A percentile compares a stretch with the other conserved stretches of the same genome.
Evolutionary conservation across 2,113 vertebrate genomes (phyloP).

Genomic region (Malaclemys terrapin): DNA sequence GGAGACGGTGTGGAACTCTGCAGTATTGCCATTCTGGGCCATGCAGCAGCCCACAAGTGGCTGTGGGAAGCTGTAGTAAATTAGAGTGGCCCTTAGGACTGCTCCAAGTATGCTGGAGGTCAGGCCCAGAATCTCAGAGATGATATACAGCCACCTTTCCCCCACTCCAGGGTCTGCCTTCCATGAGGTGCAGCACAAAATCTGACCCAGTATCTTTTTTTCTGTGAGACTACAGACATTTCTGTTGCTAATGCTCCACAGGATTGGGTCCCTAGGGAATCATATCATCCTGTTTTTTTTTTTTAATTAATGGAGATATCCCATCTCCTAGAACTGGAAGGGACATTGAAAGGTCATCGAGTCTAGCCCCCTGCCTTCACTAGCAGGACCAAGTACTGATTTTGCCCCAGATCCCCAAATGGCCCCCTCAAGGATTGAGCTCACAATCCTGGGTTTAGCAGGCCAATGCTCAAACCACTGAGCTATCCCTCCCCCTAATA

Average conservation of each 20-base stretch:
- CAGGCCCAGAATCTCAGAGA: neutral
- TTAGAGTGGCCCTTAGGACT: neutral
- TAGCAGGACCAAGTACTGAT: too few species aligned
- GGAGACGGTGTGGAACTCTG: neutral
- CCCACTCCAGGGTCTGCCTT: neutral
- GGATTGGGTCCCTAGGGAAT: constrained; percentile 11
- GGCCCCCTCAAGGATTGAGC: too few species aligned
- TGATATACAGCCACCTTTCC: neutral
- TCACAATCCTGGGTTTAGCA: too few species aligned
- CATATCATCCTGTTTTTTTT: neutral
- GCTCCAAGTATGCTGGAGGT: neutral
- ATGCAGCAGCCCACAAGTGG: neutral
- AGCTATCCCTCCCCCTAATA: too few species aligned
- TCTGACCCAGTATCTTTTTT: neutral
- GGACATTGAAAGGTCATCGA: too few species aligned
- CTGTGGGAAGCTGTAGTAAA: neutral
- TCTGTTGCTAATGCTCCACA: neutral
- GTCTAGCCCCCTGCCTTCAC: too few species aligned
- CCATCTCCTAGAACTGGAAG: too few species aligned
- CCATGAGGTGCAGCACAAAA: neutral
- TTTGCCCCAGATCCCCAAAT: too few species aligned
- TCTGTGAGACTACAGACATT: neutral
- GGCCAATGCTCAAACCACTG: too few species aligned
- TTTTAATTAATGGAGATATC: too few species aligned
- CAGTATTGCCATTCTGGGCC: neutral